These are phyloP conservation scores for Anthopleura xanthogrammica DNA, from an alignment of 92 coral and sea anemone genomes.

Conservation along the genomic window DNA sequence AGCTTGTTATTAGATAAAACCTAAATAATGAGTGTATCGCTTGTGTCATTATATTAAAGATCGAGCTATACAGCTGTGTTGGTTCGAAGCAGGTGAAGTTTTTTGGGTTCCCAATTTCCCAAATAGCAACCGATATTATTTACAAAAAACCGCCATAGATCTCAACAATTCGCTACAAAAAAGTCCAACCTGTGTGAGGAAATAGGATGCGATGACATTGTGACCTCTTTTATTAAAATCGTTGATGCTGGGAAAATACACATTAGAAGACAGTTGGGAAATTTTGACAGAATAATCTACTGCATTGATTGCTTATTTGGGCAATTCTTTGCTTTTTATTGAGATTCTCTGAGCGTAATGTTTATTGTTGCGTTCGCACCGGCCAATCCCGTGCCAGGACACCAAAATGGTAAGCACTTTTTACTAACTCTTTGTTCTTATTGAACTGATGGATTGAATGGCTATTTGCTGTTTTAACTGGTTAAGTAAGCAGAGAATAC, in stretches of 20 bases:
- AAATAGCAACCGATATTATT: conserved; percentile 81
- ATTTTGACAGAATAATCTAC: conserved; percentile 57
- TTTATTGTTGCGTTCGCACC: conserved; percentile 31
- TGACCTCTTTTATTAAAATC: conserved; percentile 14
- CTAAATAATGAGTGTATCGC: conserved; percentile 74
- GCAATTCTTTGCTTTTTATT: conserved; percentile 39
- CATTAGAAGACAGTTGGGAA: conserved; percentile 56
- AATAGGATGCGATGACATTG: neutral
- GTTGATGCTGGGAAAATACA: conserved; percentile 60
- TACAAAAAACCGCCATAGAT: conserved; percentile 48
- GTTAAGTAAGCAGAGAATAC: conserved; percentile 91
- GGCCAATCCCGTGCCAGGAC: conserved; percentile 58
- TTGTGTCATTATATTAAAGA: conserved; percentile 67
- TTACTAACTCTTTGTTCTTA: conserved; percentile 63
- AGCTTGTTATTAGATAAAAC: conserved; percentile 66
- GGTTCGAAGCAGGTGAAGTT: conserved; percentile 64
- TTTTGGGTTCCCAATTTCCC: conserved; percentile 51
- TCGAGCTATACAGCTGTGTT: conserved; percentile 74
- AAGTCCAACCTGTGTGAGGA: neutral
- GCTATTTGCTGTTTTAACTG: conserved; percentile 87
- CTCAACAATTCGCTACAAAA: neutral
- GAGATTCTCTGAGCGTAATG: conserved; percentile 38
- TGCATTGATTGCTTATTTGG: conserved; percentile 59
- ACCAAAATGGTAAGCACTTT: conserved; percentile 59
- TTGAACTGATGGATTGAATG: conserved; percentile 81